Conservation (phyloP, 1,140 invertebrate genomes). For the Heliconius congener region DNA sequence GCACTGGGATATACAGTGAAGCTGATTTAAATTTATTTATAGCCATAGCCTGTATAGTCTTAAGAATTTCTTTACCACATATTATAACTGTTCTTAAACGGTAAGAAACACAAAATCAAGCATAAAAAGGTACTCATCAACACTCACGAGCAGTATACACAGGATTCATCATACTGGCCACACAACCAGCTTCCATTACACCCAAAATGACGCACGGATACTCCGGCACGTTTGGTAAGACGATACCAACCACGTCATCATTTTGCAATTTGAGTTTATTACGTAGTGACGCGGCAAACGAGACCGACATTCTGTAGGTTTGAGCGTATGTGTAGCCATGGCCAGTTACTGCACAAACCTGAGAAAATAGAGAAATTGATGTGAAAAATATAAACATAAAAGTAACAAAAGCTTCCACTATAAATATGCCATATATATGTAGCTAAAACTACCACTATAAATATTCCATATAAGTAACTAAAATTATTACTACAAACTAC, state of each 20-base stretch:
- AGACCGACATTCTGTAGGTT: slow-evolving; percentile 83
- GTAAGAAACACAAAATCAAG: background rate
- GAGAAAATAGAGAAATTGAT: slow-evolving; percentile 36
- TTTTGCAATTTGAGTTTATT: slow-evolving; percentile 85
- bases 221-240: slow-evolving; percentile 90
- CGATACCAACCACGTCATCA: slow-evolving; percentile 87
- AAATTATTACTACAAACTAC: no score
- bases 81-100: background rate
- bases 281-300: slow-evolving; percentile 86
- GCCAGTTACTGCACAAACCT: slow-evolving; percentile 88
- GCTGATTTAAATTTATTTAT: no score
- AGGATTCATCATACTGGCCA: slow-evolving; percentile 90
- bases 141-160: slow-evolving; percentile 88
- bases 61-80: no score
- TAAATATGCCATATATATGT: no score
- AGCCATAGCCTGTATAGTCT: no score
- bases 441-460: no score
- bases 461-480: no score
- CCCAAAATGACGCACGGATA: slow-evolving; percentile 87
- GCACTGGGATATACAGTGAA: no score
- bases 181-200: slow-evolving; percentile 86
- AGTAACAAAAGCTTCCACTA: no score
- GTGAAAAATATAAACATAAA: no score
- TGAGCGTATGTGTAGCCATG: slow-evolving; percentile 88
- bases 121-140: background rate